Percentiles rank a stretch among this genome's conserved stretches.
Evolutionary conservation across 2,113 vertebrate genomes (phyloP).

Genomic region (Capra hircus): DNA sequence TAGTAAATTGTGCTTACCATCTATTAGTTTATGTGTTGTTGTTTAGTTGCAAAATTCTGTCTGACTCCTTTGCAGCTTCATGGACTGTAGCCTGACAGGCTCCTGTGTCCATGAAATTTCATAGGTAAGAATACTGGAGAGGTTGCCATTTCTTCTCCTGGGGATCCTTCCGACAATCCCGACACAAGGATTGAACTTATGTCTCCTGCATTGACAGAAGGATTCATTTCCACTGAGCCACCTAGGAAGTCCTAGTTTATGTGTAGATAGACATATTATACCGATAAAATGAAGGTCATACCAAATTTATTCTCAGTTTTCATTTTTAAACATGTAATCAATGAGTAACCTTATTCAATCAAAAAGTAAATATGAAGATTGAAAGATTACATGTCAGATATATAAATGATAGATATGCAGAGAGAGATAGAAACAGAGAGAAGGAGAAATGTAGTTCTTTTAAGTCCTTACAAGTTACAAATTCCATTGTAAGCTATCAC

Average conservation of each 20-base stretch:
- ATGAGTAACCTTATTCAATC: background rate
- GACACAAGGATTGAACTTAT: background rate
- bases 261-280: background rate
- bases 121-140: background rate
- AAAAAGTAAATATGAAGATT: background rate
- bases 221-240: background rate
- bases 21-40: background rate
- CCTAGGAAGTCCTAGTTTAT: background rate
- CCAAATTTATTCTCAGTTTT: background rate
- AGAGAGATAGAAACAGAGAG: background rate
- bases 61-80: background rate
- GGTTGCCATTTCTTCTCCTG: background rate
- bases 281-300: background rate
- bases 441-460: background rate
- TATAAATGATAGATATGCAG: background rate
- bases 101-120: background rate
- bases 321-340: background rate
- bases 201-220: background rate
- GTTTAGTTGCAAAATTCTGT: background rate
- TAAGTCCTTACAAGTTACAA: background rate
- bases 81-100: background rate
- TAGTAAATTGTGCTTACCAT: background rate
- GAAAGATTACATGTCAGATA: background rate
- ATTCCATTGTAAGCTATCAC: background rate
- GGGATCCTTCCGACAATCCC: background rate